Evolutionary conservation across 2,113 vertebrate genomes (phyloP).

Genomic region (Danionella cerebrum): DNA sequence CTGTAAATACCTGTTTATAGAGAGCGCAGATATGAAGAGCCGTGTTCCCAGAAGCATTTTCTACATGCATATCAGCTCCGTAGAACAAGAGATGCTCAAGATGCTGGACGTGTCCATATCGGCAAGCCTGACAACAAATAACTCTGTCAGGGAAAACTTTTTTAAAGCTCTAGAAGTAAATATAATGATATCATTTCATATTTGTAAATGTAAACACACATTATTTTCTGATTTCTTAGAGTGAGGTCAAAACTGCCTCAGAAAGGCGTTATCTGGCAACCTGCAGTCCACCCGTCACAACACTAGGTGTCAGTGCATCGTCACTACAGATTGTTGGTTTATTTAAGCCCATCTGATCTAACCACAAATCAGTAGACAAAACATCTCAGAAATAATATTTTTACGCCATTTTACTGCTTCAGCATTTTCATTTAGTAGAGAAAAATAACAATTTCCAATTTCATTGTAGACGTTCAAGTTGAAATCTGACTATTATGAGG

Average conservation of each 20-base stretch:
- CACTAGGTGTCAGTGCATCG: slow-evolving; percentile 40
- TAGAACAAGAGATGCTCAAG: slow-evolving; percentile 74
- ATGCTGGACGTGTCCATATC: slow-evolving; percentile 67
- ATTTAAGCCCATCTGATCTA: not conserved
- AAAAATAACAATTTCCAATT: too few relatives aligned
- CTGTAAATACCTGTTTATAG: slow-evolving; percentile 71
- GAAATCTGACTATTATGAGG: too few relatives aligned
- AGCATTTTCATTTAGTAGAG: too few relatives aligned
- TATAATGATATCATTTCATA: too few relatives aligned
- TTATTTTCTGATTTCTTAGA: not conserved
- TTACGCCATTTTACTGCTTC: too few relatives aligned
- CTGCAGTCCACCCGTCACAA: slow-evolving; percentile 16
- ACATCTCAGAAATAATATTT: not conserved
- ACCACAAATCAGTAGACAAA: not conserved
- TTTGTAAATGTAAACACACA: not conserved
- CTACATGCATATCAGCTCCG: slow-evolving; percentile 65
- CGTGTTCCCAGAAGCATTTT: slow-evolving; percentile 71
- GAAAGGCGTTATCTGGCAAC: not conserved
- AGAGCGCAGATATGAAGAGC: slow-evolving; percentile 76
- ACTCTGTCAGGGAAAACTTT: too few relatives aligned
- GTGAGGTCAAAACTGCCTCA: not conserved
- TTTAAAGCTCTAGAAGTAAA: too few relatives aligned
- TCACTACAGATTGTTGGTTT: not conserved
- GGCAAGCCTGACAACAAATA: slow-evolving; percentile 53
- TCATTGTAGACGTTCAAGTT: too few relatives aligned